A percentile compares a stretch with the other conserved stretches of the same genome.
phyloP scores from a whole-genome alignment of 2,888 invertebrate species.

The Chrysotoxum bicinctum region DNA sequence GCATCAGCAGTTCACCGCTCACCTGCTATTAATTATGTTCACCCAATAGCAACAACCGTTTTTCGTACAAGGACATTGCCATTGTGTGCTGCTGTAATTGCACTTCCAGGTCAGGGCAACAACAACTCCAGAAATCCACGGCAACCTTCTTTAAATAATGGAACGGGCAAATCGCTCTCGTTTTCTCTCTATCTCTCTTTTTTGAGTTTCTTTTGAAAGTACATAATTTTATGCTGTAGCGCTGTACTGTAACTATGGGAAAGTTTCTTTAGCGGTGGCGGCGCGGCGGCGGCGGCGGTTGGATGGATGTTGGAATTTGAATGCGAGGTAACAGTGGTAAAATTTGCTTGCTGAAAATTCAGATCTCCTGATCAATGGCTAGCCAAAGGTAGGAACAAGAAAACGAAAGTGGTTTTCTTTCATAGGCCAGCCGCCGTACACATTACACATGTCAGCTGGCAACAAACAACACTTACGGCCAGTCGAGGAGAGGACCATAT shows the following conservation, averaged over 20 bases:
- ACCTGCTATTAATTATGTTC: conserved; percentile 74
- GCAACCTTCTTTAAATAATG: neutral
- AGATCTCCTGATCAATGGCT: conserved; percentile 81
- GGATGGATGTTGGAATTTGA: neutral
- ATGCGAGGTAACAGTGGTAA: neutral
- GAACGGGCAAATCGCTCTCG: neutral
- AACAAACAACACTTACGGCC: conserved; percentile 63
- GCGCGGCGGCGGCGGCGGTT: too few species aligned
- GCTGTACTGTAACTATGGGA: too few species aligned
- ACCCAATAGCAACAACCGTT: conserved; percentile 80
- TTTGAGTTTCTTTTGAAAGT: neutral
- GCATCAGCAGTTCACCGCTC: neutral
- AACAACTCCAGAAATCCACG: neutral
- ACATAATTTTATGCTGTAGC: too few species aligned
- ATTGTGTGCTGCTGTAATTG: conserved; percentile 38
- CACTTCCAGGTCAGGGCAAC: conserved; percentile 19
- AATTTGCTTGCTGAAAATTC: conserved; percentile 64
- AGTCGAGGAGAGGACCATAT: conserved; percentile 49
- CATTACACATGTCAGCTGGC: conserved; percentile 58
- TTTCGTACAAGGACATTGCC: conserved; percentile 82
- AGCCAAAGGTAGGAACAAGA: conserved; percentile 82
- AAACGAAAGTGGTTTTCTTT: conserved; percentile 80
- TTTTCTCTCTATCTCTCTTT: neutral
- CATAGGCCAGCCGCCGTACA: conserved; percentile 34
- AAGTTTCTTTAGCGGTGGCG: too few species aligned